These are phyloP conservation scores for Lutra lutra DNA, from an alignment of 2,797 vertebrate genomes.

Conservation along the genomic window DNA sequence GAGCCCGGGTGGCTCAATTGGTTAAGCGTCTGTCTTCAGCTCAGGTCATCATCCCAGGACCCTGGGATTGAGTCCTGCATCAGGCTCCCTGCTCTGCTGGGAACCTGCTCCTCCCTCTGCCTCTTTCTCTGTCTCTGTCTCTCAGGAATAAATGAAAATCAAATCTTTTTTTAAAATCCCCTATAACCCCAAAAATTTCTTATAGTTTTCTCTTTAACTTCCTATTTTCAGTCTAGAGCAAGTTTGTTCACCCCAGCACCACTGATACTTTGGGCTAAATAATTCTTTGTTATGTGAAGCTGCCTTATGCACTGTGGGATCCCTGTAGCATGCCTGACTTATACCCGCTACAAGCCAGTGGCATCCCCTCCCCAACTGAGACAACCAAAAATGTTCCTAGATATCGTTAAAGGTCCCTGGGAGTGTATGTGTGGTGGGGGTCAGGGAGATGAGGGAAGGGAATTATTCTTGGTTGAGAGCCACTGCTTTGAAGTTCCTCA, in stretches of 20 bases:
- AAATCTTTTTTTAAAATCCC: neutral
- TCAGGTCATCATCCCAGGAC: too few species aligned
- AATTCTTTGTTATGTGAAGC: neutral
- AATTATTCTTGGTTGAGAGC: neutral
- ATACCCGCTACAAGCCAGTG: neutral
- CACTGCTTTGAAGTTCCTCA: neutral
- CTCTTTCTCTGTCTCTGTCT: too few species aligned
- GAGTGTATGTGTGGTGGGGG: neutral
- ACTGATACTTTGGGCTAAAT: neutral
- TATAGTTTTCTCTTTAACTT: neutral
- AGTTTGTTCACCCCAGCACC: neutral
- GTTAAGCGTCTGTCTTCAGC: too few species aligned
- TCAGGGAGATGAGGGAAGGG: too few species aligned
- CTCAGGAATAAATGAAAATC: too few species aligned
- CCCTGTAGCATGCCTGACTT: neutral
- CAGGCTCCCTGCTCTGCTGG: too few species aligned
- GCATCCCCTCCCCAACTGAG: neutral
- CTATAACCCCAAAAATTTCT: neutral
- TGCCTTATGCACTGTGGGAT: neutral
- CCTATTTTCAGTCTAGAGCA: neutral
- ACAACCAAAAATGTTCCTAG: neutral
- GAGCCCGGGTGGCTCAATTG: too few species aligned
- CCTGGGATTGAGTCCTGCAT: too few species aligned
- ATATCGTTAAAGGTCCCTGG: neutral
- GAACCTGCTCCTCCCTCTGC: too few species aligned